phyloP scores from a whole-genome alignment of 1,140 invertebrate genomes.

The Drosophila littoralis region DNA sequence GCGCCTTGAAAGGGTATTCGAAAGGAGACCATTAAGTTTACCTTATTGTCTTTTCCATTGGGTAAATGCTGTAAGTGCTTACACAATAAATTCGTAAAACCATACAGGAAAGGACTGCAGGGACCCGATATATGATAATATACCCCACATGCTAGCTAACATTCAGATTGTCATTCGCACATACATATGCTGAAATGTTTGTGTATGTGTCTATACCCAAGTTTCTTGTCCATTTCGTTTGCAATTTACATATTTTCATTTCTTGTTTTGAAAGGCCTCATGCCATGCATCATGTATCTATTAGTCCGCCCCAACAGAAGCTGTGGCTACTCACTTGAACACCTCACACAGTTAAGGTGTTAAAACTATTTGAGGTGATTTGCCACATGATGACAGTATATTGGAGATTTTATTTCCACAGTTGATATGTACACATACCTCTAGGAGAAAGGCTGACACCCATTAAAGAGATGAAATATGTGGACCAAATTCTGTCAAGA shows the following conservation, averaged over 20 bases:
- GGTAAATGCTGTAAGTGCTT: slow-evolving; percentile 33
- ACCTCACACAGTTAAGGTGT: neutral
- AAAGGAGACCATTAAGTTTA: slow-evolving; percentile 3
- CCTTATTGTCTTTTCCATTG: no score
- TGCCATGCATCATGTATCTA: slow-evolving; percentile 54
- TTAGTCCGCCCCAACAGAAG: slow-evolving; percentile 4
- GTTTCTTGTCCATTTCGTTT: slow-evolving; percentile 33
- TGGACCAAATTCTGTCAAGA: no score
- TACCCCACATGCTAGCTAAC: slow-evolving; percentile 31
- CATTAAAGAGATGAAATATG: no score
- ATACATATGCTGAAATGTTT: neutral
- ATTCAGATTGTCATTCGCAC: no score
- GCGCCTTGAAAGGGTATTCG: neutral
- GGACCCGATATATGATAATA: slow-evolving; percentile 61
- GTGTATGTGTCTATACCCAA: slow-evolving; percentile 7
- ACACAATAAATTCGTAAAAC: slow-evolving; percentile 55
- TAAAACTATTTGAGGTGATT: neutral
- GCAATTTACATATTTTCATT: slow-evolving; percentile 68
- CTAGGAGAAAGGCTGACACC: no score
- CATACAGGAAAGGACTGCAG: slow-evolving; percentile 37
- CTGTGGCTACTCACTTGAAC: neutral
- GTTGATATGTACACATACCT: no score
- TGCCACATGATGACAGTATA: neutral
- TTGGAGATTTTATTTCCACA: neutral
- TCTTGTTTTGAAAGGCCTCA: slow-evolving; percentile 68